A percentile compares a stretch with the other conserved stretches of the same genome.
Evolutionary conservation across 2,888 invertebrate species (phyloP).

Genomic region (Parasteatoda lunata): DNA sequence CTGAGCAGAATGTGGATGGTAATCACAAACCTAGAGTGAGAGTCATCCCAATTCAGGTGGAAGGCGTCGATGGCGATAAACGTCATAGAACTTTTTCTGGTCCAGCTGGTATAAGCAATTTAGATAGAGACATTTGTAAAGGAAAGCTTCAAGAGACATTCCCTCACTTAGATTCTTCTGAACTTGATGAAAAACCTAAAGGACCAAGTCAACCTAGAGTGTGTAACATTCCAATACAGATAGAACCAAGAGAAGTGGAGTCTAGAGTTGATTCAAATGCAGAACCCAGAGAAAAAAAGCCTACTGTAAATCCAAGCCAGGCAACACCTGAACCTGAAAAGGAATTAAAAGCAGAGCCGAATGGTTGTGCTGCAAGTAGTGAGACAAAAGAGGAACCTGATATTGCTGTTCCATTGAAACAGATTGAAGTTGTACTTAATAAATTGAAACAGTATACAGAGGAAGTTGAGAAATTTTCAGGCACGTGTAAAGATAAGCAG

Average conservation of each 20-base stretch:
- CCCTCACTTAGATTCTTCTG: neutral
- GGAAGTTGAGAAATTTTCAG: slow-evolving; percentile 84
- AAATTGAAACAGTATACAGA: slow-evolving; percentile 75
- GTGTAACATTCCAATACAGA: slow-evolving; percentile 49
- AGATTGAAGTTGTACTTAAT: slow-evolving; percentile 25
- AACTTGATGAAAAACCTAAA: neutral
- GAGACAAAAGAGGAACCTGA: neutral
- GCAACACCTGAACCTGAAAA: neutral
- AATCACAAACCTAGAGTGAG: slow-evolving; percentile 42
- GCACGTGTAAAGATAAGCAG: slow-evolving; percentile 84
- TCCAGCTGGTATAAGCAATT: neutral
- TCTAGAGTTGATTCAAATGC: neutral
- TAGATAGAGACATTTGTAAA: neutral
- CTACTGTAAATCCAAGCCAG: neutral
- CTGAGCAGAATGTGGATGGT: slow-evolving; percentile 13
- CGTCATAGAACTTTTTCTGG: slow-evolving; percentile 29
- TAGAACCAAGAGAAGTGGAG: slow-evolving; percentile 7
- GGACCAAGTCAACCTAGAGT: slow-evolving; percentile 19
- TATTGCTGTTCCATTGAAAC: slow-evolving; percentile 26
- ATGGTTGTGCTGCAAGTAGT: neutral
- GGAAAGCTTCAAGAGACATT: too few species aligned
- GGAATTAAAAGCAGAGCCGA: neutral
- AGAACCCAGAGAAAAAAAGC: slow-evolving; percentile 9
- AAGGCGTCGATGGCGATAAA: slow-evolving; percentile 16
- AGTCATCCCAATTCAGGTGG: slow-evolving; percentile 48